A percentile compares a stretch with the other conserved stretches of the same genome.
phyloP scores from a whole-genome alignment of 35 echinoderm and acorn worm genomes.

The Lytechinus pictus region DNA sequence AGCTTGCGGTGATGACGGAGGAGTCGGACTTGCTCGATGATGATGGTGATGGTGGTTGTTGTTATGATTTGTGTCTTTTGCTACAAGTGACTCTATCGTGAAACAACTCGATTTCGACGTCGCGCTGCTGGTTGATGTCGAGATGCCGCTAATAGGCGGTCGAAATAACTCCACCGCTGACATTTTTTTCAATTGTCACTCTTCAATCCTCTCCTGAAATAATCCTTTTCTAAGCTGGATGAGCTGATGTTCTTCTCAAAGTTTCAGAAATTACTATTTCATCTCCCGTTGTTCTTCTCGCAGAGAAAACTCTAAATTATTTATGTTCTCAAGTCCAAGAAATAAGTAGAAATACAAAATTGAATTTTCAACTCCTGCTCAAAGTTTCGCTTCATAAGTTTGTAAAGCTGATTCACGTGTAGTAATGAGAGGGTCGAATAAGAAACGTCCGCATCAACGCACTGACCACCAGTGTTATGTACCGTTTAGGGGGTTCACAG shows the following conservation, averaged over 20 bases:
- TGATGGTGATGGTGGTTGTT: slow-evolving; percentile 34
- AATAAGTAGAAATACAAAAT: neutral
- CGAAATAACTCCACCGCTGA: slow-evolving; percentile 69
- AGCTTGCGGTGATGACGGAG: slow-evolving; percentile 27
- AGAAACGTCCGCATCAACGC: neutral
- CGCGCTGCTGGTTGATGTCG: slow-evolving; percentile 42
- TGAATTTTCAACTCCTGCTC: neutral
- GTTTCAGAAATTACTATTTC: neutral
- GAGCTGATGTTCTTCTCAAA: neutral
- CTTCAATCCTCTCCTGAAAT: neutral
- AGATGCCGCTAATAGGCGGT: slow-evolving; percentile 42
- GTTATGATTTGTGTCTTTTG: slow-evolving; percentile 44
- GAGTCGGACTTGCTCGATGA: slow-evolving; percentile 34
- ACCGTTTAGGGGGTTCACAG: neutral
- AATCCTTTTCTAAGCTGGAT: neutral
- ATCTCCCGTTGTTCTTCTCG: neutral
- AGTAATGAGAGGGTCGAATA: neutral
- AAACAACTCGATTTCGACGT: slow-evolving; percentile 69
- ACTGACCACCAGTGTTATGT: neutral
- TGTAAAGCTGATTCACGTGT: neutral
- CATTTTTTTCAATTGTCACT: slow-evolving; percentile 45
- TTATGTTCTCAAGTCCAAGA: neutral
- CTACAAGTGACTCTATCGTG: slow-evolving; percentile 67
- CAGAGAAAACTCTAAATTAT: neutral
- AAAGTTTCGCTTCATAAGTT: neutral